These are phyloP conservation scores for Sinosuthora webbiana DNA, from an alignment of 2,113 vertebrate genomes.

Conservation along the genomic window DNA sequence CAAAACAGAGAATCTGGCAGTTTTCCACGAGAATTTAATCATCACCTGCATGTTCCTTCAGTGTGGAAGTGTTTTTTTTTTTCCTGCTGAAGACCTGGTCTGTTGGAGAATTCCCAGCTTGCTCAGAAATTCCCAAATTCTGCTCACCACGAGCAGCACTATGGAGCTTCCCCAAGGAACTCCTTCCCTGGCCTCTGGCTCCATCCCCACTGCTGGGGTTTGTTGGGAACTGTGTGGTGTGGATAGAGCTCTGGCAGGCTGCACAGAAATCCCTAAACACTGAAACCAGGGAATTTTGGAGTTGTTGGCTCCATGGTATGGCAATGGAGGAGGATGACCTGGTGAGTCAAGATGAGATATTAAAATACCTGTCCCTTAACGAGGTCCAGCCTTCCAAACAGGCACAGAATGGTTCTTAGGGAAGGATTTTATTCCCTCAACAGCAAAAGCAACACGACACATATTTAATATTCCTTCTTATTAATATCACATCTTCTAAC, in stretches of 20 bases:
- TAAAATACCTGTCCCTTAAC: not conserved
- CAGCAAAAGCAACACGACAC: not conserved
- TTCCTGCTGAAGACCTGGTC: not conserved
- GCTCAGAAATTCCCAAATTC: not conserved
- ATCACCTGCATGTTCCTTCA: not conserved
- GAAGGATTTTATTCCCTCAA: not conserved
- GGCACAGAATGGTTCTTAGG: not conserved
- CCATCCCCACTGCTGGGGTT: not conserved
- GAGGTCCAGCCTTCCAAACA: not conserved
- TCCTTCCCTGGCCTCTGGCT: not conserved
- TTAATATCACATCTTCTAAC: not conserved
- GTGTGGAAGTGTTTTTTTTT: fast-evolving
- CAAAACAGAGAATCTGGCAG: not conserved
- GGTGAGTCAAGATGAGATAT: not conserved
- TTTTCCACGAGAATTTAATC: not conserved
- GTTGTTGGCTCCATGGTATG: not conserved
- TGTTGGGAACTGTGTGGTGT: not conserved
- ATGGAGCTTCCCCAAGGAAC: not conserved
- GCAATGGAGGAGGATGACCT: not conserved
- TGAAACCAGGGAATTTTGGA: not conserved
- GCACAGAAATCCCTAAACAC: not conserved
- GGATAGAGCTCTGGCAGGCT: not conserved
- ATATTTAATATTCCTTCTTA: not conserved
- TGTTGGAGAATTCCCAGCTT: not conserved
- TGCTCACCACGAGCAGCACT: fast-evolving